Base-by-base conservation (phyloP, 2,113 vertebrate genomes). In the Microtus richardsoni region DNA sequence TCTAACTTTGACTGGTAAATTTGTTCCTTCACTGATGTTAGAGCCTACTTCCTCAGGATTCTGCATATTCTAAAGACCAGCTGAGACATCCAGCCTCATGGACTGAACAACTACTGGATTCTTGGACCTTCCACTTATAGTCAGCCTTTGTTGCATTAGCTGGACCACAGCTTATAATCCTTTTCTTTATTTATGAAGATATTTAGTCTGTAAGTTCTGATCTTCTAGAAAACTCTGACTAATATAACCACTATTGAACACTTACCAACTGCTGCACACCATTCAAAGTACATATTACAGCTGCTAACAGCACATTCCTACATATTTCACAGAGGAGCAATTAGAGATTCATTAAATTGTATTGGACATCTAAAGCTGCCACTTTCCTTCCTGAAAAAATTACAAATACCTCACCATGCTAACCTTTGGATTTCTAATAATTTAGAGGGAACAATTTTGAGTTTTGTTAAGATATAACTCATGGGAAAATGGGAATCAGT, bases 371-470 rank as follows among this genome's bases (percentile, higher is more conserved):
- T 70, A 39, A 89, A 62, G 78, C 47, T 77, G 22, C 44, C 39
- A 49, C 44, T 22, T 91, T 95, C 26, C 28, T 93, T 83, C 68
- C 62, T 26, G 39, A 58, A 93, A 88, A 73, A 82, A 70, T n/a
- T 4, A 33, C 1, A 84, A 78, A 74, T 49, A 41, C 6, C 14
- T 49, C 44, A 68, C 44, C 58, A 30, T 17, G 52, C 71, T 91
- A 73, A 5, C 14, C 22, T 77, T 79, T 66, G 80, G 44, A 68
- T 80, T 93, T 93, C 11, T 88, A 88, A 90, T 58, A 30, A 49
- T 52, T 91, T 90, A 92, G 74, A 91, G 68, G 33, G 28, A 70
- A 54, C 10, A 47, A 5, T 33, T 93, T 94, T 78, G 36, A 89
- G 77, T 93, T 80, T 94, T 91, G 3, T 92, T 82, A 83, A 74